These are phyloP conservation scores for Lepisosteus oculatus DNA, from an alignment of 2,113 vertebrate genomes.

Conservation along the genomic window DNA sequence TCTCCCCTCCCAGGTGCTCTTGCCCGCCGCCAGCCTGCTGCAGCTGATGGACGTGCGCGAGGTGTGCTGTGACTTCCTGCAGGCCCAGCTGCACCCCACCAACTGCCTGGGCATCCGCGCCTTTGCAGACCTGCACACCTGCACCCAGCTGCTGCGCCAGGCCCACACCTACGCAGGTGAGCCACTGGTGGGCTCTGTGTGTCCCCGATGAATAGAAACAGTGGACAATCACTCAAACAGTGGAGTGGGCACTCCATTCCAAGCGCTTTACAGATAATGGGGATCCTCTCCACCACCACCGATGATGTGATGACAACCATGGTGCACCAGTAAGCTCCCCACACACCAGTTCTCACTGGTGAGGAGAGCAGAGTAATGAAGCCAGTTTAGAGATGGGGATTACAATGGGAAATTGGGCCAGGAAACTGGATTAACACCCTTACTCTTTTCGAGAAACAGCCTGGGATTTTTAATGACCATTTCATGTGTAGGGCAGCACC, in stretches of 20 bases:
- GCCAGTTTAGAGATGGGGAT: no score
- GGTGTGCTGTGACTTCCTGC: constrained; percentile 92
- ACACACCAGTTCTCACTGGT: no score
- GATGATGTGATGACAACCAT: no score
- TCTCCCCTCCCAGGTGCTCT: constrained; percentile 72
- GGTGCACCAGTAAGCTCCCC: no score
- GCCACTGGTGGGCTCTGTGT: constrained; percentile 9
- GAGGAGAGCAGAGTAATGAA: no score
- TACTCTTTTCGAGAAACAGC: no score
- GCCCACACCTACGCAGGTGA: constrained; percentile 89
- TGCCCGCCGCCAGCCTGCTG: constrained; percentile 88
- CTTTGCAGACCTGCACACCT: constrained; percentile 92
- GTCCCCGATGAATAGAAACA: no score
- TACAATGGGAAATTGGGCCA: no score
- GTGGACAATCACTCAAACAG: background rate
- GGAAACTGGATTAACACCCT: background rate
- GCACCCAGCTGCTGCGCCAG: constrained; percentile 82
- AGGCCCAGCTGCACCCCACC: constrained; percentile 88
- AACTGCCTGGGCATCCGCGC: constrained; percentile 94
- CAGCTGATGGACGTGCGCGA: constrained; percentile 93
- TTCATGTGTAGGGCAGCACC: no score
- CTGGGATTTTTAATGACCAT: no score
- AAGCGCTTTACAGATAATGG: no score
- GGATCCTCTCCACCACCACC: no score
- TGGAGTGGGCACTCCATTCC: background rate